Percentiles rank a stretch among this genome's conserved stretches.
Evolutionary conservation across 2,113 vertebrate species (phyloP).

Genomic region (Bostrychus sinensis): DNA sequence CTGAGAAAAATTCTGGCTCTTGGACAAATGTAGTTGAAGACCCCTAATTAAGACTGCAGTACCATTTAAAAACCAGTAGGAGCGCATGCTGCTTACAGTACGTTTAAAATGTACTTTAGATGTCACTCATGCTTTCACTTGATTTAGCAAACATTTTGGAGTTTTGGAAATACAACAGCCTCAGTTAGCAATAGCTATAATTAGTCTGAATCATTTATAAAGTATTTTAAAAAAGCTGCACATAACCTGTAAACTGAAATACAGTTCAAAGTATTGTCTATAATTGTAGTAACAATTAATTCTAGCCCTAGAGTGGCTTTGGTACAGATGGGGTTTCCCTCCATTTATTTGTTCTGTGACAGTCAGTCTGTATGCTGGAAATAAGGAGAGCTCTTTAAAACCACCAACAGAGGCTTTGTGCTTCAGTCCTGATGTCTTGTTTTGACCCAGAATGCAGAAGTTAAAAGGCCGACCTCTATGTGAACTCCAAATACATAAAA

Average conservation of each 20-base stretch:
- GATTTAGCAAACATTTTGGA: too few relatives aligned
- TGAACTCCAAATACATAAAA: slow-evolving; percentile 57
- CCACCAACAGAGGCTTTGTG: slow-evolving; percentile 39
- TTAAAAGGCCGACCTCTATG: slow-evolving; percentile 32
- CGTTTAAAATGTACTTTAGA: too few relatives aligned
- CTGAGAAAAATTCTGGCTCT: too few relatives aligned
- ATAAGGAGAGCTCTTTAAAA: slow-evolving; percentile 33
- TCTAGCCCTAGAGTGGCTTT: neutral
- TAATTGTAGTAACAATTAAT: neutral
- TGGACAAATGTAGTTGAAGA: too few relatives aligned
- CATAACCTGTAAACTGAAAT: neutral
- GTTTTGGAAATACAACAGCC: too few relatives aligned
- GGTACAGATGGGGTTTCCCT: slow-evolving; percentile 7
- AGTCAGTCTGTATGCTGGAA: slow-evolving; percentile 6
- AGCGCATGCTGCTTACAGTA: too few relatives aligned
- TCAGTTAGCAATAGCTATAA: too few relatives aligned
- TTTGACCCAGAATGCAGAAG: slow-evolving; percentile 33
- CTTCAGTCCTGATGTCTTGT: slow-evolving; percentile 9
- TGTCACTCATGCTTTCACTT: too few relatives aligned
- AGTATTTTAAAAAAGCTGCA: too few relatives aligned
- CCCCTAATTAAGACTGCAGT: too few relatives aligned
- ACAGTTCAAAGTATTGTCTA: neutral
- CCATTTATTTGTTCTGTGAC: slow-evolving; percentile 13
- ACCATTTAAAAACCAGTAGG: too few relatives aligned
- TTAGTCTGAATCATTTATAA: too few relatives aligned